Evolutionary conservation across 2,797 vertebrate genomes (phyloP).

Genomic region (Glossophaga mutica): DNA sequence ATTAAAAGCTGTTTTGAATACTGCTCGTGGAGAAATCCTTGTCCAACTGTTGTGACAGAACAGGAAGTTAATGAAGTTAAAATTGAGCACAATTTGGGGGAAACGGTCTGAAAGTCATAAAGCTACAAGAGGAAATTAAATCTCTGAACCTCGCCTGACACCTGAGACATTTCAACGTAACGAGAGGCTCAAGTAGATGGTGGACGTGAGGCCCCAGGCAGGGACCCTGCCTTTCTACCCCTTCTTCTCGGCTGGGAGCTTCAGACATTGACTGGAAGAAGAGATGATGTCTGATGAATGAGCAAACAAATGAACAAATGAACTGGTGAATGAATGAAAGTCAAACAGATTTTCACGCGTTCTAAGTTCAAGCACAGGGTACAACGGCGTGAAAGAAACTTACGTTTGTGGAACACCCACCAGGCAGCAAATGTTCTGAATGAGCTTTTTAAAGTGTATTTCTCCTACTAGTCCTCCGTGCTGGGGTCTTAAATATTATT

Average conservation of each 20-base stretch:
- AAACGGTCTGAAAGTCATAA: slow-evolving; percentile 75
- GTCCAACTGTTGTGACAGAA: slow-evolving; percentile 79
- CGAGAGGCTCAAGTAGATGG: background rate
- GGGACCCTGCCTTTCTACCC: background rate
- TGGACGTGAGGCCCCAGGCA: background rate
- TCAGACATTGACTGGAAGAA: too few relatives aligned
- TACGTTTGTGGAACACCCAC: background rate
- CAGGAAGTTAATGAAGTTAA: slow-evolving; percentile 81
- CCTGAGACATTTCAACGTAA: slow-evolving; percentile 29
- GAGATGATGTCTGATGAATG: background rate
- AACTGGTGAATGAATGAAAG: background rate
- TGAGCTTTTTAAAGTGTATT: background rate
- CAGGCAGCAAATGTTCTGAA: background rate
- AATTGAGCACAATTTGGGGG: slow-evolving; percentile 79
- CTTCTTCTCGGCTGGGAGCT: background rate
- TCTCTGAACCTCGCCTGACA: slow-evolving; percentile 47
- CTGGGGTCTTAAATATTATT: background rate
- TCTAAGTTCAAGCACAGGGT: background rate
- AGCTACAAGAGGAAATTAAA: slow-evolving; percentile 62
- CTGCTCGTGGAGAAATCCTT: slow-evolving; percentile 80
- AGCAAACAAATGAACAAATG: background rate
- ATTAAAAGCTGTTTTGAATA: slow-evolving; percentile 88
- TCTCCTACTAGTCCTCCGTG: background rate
- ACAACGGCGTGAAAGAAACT: background rate
- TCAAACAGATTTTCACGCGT: background rate